Evolutionary conservation across 2,113 vertebrate genomes (phyloP).

Genomic region (Podiceps cristatus): DNA sequence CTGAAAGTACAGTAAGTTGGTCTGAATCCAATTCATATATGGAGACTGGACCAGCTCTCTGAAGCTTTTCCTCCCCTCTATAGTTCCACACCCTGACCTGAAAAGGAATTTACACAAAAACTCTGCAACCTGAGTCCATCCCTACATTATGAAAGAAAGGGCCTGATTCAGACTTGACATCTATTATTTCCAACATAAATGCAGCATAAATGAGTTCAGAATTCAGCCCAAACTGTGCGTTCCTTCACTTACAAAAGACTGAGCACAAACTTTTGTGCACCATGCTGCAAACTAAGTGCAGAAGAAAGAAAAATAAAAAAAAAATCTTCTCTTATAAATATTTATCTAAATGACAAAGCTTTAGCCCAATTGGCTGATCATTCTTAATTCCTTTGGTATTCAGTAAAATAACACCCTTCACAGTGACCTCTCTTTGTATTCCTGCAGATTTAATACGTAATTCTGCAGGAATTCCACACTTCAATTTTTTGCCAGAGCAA

Average conservation of each 20-base stretch:
- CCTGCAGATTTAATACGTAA: slow-evolving; percentile 59
- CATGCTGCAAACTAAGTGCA: slow-evolving; percentile 5
- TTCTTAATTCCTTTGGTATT: slow-evolving; percentile 65
- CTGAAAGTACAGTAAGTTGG: not conserved
- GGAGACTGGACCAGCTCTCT: not conserved
- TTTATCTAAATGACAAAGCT: slow-evolving; percentile 62
- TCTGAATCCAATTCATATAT: not conserved
- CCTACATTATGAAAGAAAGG: not conserved
- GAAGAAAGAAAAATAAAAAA: slow-evolving; percentile 14
- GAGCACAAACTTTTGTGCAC: not conserved
- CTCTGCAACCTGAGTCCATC: not conserved
- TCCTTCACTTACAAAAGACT: not conserved
- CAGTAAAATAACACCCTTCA: slow-evolving; percentile 61
- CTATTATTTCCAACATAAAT: not conserved
- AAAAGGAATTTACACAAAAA: not conserved
- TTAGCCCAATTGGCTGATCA: not conserved
- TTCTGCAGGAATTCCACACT: slow-evolving; percentile 65
- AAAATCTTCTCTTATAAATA: slow-evolving; percentile 36
- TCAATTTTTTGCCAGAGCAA: slow-evolving; percentile 41
- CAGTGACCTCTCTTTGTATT: slow-evolving; percentile 56
- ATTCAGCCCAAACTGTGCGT: not conserved
- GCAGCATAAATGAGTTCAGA: not conserved
- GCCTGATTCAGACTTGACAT: not conserved
- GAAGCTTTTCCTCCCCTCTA: not conserved
- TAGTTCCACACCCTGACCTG: not conserved